These are phyloP conservation scores for Rhogogaster chlorosoma DNA, from an alignment of 2,888 invertebrate genomes.

Conservation along the genomic window DNA sequence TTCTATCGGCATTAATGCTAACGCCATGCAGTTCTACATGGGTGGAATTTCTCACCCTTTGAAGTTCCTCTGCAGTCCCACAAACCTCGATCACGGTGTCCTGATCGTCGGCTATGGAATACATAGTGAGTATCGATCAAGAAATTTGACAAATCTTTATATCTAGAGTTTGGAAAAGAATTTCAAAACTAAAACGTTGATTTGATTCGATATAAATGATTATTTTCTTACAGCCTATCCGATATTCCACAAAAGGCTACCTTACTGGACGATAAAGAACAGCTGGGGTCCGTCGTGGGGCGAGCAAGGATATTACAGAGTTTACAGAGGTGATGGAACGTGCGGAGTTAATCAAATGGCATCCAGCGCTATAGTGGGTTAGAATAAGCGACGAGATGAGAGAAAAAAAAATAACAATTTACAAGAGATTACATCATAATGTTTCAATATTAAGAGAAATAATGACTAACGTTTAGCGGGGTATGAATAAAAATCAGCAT, in stretches of 20 bases:
- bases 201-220: too few relatives aligned
- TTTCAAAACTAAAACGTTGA: too few relatives aligned
- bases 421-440: neutral
- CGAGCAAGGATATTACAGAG: slow-evolving; percentile 96
- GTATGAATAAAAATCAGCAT: too few relatives aligned
- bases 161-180: neutral
- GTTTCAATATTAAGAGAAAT: too few relatives aligned
- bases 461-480: too few relatives aligned
- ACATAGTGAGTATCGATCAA: slow-evolving; percentile 81
- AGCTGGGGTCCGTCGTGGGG: slow-evolving; percentile 97
- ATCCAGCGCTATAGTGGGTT: slow-evolving; percentile 87
- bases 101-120: slow-evolving; percentile 95
- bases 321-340: slow-evolving; percentile 96
- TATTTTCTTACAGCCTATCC: slow-evolving; percentile 89
- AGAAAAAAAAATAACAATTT: neutral
- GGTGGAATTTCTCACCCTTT: slow-evolving; percentile 97
- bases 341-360: slow-evolving; percentile 97
- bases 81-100: slow-evolving; percentile 95
- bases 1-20: slow-evolving; percentile 96
- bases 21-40: slow-evolving; percentile 97
- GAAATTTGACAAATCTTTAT: neutral
- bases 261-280: slow-evolving; percentile 97
- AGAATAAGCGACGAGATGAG: slow-evolving; percentile 50
- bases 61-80: slow-evolving; percentile 87
- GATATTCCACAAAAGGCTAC: slow-evolving; percentile 88